phyloP scores from a whole-genome alignment of 2,113 vertebrate genomes.

The Mustelus asterias region DNA sequence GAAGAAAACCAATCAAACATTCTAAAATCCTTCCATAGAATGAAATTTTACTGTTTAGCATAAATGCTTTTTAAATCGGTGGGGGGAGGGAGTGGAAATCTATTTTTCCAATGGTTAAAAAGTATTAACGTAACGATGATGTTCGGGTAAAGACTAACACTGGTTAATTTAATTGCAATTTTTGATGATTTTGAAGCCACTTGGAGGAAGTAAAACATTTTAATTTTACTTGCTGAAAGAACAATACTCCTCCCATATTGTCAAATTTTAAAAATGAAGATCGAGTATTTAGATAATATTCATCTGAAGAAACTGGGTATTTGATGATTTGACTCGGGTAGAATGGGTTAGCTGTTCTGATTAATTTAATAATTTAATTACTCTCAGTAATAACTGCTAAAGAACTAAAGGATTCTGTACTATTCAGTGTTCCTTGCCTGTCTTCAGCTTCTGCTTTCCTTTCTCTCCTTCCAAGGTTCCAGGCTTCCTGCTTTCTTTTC shows the following conservation, averaged over 20 bases:
- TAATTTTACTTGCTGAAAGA: not conserved
- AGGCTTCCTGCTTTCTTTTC: not conserved
- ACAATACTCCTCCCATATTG: not conserved
- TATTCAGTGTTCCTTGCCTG: not conserved
- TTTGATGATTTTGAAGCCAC: not conserved
- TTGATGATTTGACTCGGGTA: not conserved
- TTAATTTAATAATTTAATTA: not conserved
- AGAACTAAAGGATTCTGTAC: not conserved
- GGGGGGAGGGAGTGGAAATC: no score
- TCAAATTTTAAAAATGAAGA: not conserved
- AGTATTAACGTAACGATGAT: not conserved
- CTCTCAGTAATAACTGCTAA: not conserved
- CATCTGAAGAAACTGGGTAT: not conserved
- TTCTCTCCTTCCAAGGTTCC: not conserved
- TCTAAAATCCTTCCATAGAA: no score
- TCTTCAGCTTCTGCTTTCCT: not conserved
- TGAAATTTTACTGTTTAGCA: no score
- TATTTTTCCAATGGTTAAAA: not conserved
- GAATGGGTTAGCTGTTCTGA: not conserved
- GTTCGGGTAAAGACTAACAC: not conserved
- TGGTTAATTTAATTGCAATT: not conserved
- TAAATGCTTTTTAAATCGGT: no score
- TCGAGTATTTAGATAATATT: not conserved
- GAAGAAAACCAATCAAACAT: no score
- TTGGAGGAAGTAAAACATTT: not conserved